Evolutionary conservation across 1,140 invertebrate genomes (phyloP).

Genomic region (Teleopsis dalmanni): DNA sequence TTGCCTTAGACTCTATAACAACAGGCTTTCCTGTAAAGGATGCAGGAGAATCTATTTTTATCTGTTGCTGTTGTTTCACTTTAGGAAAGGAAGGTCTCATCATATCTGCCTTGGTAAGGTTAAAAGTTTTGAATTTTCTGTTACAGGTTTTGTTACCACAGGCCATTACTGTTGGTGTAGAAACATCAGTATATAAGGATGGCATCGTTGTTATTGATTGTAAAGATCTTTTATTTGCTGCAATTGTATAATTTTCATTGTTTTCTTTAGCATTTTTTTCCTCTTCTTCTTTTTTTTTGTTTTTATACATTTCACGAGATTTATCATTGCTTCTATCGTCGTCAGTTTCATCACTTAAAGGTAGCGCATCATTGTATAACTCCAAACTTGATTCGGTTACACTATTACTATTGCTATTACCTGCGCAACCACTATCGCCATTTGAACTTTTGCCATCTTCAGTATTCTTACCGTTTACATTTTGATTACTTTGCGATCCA

Average conservation of each 20-base stretch:
- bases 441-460: background rate
- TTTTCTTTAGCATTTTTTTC: constrained; percentile 4
- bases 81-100: constrained; percentile 40
- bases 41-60: constrained; percentile 20
- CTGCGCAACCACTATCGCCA: background rate
- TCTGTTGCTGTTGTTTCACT: constrained; percentile 31
- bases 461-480: constrained; percentile 9
- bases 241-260: background rate
- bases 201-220: constrained; percentile 8
- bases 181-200: constrained; percentile 2
- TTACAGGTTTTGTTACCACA: constrained; percentile 29
- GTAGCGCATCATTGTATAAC: background rate
- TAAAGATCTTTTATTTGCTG: background rate
- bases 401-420: no score
- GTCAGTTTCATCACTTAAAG: background rate
- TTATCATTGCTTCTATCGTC: background rate
- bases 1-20: no score
- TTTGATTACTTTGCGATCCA: no score
- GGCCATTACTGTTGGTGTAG: background rate
- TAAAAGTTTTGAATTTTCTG: constrained; percentile 42
- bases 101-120: constrained; percentile 35
- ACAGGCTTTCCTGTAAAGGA: no score
- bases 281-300: background rate
- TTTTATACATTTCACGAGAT: background rate
- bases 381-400: no score